Evolutionary conservation across 2,888 invertebrate species (phyloP), one percentile per base, ranked within the genome.

Genomic region (Lasius platythorax): DNA sequence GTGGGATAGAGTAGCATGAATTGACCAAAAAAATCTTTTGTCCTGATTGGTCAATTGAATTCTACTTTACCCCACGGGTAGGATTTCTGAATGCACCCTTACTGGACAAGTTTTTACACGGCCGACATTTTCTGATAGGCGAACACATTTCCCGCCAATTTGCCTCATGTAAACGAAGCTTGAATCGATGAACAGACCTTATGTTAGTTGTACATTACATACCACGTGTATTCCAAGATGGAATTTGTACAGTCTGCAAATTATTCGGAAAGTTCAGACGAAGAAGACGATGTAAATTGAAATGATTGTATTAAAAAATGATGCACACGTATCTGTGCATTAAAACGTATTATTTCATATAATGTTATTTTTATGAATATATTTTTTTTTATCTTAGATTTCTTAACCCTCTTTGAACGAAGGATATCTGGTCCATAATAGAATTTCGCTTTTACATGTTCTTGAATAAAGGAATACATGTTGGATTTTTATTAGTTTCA

Each of bases 191-290:
- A 28, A 40, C 3, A 66, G 6, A 40, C 43, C 3, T 23, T 43
- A 15, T 30, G 61, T 63, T 63, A 18, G 6, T 0, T 23, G 23
- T 12, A 66, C 2, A 53, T n/a, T 37, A 0, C 37, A n/a, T n/a
- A 40, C 23, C 40, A 66, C 66, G 18, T 53, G 18, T n/a, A n/a
- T 53, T 53, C n/a, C 50, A n/a, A 53, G n/a, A 53, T 53, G 50
- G 50, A 53, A 6, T 53, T 53, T 53, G 2, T 53, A n/a, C n/a
- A 53, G 6, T 6, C 50, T 53, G 50, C 58, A 58, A 72, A 98
- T 95, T 97, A 96, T 87, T 98, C 98, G 0, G 97, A 97, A 92
- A 97, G 97, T 94, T 98, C 98, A 0, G 98, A 98, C 92, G 96
- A 96, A 84, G 98, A 98, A 96, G 95, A 97, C 37, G 98, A 98